Base-by-base conservation (phyloP, 2,113 vertebrate genomes). In the Lontra canadensis region DNA sequence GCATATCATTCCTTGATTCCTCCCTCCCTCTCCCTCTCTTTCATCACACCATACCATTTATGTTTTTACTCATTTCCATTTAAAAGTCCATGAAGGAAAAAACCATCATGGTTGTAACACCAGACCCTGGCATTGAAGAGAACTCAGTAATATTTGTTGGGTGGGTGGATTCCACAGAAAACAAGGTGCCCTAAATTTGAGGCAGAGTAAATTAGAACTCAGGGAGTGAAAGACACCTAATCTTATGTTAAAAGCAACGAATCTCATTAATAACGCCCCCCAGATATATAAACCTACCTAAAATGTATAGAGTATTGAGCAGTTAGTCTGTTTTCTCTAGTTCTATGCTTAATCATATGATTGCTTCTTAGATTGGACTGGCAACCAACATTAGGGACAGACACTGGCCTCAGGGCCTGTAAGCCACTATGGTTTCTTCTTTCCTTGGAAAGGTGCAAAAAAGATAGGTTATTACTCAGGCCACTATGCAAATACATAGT, bases 171-270 rank as follows among this genome's bases (percentile, higher is more conserved):
- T 78, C 25, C 26, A 31, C 12, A 88, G 65, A 69, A 91, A 88
- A 4, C 15, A 74, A 81, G 1, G 14, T 12, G 3, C 26, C 10
- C 3, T 84, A 21, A 79, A 21, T 57, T 63, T 82, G 7, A 26
- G 76, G 20, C 8, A 55, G 3, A n/a, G 12, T 12, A 55, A 89
- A 86, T 44, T 92, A 71, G 86, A 63, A 76, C 26, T 49, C 79
- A 52, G 1, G 12, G 21, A 76, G 31, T 5, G 84, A 61, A 71
- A 18, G 7, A 5, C 29, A 31, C 18, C 36, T 20, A 21, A 31
- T 59, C 29, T 69, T 94, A 57, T 1, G n/a, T 71, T 57, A 95
- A 89, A 94, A 90, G 14, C 47, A 80, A 55, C 67, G 15, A 61
- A 52, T 52, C 31, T 69, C 57, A 47, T 95, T 55, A 36, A 85